Conservation (phyloP, 2,888 invertebrate species). For the Eurois occulta region DNA sequence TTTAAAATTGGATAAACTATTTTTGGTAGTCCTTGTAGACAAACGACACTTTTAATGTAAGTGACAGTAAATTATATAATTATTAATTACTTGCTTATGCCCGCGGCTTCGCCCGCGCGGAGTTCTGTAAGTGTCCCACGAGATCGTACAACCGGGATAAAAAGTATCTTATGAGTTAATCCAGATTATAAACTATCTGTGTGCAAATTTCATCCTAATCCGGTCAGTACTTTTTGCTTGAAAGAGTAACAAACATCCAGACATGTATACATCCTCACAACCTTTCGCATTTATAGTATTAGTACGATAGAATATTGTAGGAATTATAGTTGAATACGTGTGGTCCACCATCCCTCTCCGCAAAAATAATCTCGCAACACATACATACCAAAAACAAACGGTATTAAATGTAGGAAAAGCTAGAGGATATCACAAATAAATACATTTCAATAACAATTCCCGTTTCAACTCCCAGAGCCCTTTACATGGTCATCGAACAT, state of each 20-base stretch:
- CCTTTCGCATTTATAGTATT: too few species aligned
- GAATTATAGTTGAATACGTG: background rate
- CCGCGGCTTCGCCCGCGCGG: too few species aligned
- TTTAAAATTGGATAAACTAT: background rate
- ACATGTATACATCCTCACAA: too few species aligned
- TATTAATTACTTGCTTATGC: too few species aligned
- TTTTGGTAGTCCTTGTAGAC: background rate
- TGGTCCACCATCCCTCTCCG: background rate
- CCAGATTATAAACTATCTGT: too few species aligned
- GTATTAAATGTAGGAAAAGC: background rate
- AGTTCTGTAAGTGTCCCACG: too few species aligned
- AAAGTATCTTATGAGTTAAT: too few species aligned
- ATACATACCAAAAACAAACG: slow-evolving; percentile 9
- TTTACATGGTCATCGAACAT: slow-evolving; percentile 44
- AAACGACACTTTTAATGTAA: background rate
- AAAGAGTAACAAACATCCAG: too few species aligned
- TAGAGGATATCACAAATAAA: slow-evolving; percentile 18
- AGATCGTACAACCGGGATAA: too few species aligned
- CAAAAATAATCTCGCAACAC: background rate
- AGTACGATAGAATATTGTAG: background rate
- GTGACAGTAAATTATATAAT: background rate
- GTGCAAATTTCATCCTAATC: too few species aligned
- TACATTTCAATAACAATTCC: slow-evolving; percentile 45
- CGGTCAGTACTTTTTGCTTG: too few species aligned
- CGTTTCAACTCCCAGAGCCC: slow-evolving; percentile 20